Percentiles rank a stretch among this genome's conserved stretches.
Conservation (phyloP, 2,888 invertebrate genomes). For the Watsonalla binaria region DNA sequence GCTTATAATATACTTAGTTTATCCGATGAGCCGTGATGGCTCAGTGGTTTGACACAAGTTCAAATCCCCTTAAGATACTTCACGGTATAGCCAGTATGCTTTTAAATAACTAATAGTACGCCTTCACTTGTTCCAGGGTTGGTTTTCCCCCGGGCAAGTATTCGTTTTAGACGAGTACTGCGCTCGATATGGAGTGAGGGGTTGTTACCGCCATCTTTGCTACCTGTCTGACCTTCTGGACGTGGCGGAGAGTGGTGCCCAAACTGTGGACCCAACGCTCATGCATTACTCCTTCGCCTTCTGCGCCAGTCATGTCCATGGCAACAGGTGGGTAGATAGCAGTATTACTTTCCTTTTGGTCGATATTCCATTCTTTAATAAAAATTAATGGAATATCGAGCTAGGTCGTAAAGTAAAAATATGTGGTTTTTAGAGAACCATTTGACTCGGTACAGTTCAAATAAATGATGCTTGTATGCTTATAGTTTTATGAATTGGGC, state of each 20-base stretch:
- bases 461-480: too few species aligned
- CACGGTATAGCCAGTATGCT: too few species aligned
- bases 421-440: too few species aligned
- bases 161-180: constrained; percentile 99
- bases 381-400: too few species aligned
- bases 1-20: too few species aligned
- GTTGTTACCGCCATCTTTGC: constrained; percentile 97
- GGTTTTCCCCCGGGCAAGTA: constrained; percentile 99
- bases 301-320: constrained; percentile 99
- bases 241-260: constrained; percentile 91
- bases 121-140: constrained; percentile 83
- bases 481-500: too few species aligned
- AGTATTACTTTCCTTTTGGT: not conserved
- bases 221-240: constrained; percentile 97
- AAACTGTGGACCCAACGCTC: constrained; percentile 98
- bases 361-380: too few species aligned
- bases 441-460: too few species aligned
- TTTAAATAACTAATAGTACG: not conserved
- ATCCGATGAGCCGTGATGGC: not conserved
- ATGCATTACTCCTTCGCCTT: constrained; percentile 99
- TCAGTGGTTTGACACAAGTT: not conserved
- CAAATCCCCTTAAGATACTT: too few species aligned
- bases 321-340: constrained; percentile 88
- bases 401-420: too few species aligned
- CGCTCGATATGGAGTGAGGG: constrained; percentile 97